phyloP scores from a whole-genome alignment of 2,888 invertebrate species.

The Drosophila kanekoi region DNA sequence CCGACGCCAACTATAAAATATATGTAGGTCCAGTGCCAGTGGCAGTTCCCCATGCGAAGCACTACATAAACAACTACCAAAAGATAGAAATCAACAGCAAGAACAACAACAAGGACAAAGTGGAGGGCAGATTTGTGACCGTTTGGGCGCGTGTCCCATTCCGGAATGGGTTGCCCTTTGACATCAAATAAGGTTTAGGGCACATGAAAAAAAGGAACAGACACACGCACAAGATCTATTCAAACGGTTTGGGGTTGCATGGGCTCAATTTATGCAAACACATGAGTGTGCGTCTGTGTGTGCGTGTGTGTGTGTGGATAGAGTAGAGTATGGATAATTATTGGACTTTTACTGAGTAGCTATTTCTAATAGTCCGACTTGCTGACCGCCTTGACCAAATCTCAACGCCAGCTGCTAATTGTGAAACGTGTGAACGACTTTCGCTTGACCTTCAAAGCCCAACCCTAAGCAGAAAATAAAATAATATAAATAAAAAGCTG shows the following conservation, averaged over 20 bases:
- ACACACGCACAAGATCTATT: constrained; percentile 3
- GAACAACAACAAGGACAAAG: constrained; percentile 18
- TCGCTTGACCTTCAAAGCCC: constrained; percentile 66
- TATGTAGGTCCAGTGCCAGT: constrained; percentile 32
- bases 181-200: constrained; percentile 49
- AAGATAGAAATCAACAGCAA: constrained; percentile 46
- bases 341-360: constrained; percentile 6
- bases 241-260: constrained; percentile 33
- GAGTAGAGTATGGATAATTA: background rate
- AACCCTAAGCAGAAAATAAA: background rate
- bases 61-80: constrained; percentile 68
- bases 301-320: background rate
- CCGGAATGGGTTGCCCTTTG: constrained; percentile 61
- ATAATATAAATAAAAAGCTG: constrained; percentile 32
- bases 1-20: constrained; percentile 73
- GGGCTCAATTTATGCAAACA: constrained; percentile 61
- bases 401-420: constrained; percentile 75
- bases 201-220: constrained; percentile 22
- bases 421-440: constrained; percentile 76
- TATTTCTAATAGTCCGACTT: constrained; percentile 26
- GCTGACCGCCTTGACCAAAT: constrained; percentile 19
- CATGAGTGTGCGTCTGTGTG: constrained; percentile 16
- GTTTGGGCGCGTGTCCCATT: constrained; percentile 72
- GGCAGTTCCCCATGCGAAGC: constrained; percentile 22
- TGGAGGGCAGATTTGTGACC: constrained; percentile 30